Evolutionary conservation across 2,113 vertebrate species (phyloP).

Genomic region (Morphnarchus princeps): DNA sequence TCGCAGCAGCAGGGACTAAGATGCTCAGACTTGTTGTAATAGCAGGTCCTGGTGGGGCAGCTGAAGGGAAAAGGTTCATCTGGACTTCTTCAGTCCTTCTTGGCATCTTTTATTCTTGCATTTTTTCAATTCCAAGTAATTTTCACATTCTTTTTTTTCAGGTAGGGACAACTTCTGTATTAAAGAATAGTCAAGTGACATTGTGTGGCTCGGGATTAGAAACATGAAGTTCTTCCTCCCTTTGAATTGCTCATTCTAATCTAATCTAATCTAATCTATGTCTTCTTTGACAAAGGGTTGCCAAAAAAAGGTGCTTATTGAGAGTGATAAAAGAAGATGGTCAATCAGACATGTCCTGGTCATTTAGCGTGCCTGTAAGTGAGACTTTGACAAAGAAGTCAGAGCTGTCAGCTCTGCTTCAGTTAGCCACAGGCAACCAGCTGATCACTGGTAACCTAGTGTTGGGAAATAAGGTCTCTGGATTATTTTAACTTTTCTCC

Average conservation of each 20-base stretch:
- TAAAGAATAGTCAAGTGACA: neutral
- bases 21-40: neutral
- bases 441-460: neutral
- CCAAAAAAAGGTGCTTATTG: neutral
- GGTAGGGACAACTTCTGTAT: fast-evolving
- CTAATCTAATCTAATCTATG: neutral
- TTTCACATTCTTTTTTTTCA: neutral
- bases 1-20: neutral
- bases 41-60: neutral
- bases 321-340: neutral
- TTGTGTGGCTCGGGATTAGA: neutral
- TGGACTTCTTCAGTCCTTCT: neutral
- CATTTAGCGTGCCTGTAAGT: neutral
- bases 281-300: neutral
- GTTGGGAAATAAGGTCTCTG: neutral
- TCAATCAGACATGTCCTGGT: neutral
- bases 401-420: neutral
- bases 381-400: neutral
- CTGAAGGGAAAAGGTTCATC: neutral
- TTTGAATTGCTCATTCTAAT: neutral
- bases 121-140: neutral
- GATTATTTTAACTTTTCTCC: neutral
- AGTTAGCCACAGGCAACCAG: neutral
- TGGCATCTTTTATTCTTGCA: neutral
- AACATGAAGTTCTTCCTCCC: neutral